A percentile compares a stretch with the other conserved stretches of the same genome.
Evolutionary conservation across 2,797 vertebrate genomes (phyloP).

Genomic region (Lepilemur septentrionalis): DNA sequence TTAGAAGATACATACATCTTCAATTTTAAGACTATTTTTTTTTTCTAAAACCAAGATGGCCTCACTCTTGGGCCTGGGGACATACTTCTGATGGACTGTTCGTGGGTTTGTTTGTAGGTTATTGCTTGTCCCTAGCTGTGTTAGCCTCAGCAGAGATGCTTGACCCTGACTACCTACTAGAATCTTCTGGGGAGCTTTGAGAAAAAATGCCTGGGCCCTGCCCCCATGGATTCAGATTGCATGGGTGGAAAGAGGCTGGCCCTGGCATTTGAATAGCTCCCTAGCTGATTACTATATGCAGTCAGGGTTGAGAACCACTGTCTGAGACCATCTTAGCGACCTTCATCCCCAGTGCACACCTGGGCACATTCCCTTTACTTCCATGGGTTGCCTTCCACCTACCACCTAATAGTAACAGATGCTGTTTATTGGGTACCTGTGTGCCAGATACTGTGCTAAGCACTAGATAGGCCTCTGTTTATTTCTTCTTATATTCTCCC

Average conservation of each 20-base stretch:
- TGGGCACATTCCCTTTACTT: too few species aligned
- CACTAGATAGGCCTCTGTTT: neutral
- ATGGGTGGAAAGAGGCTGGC: neutral
- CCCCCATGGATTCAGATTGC: neutral
- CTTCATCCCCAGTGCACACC: neutral
- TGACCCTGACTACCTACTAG: neutral
- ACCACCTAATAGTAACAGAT: rapidly evolving
- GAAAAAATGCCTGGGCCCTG: neutral
- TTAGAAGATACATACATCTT: neutral
- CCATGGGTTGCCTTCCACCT: neutral
- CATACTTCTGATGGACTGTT: rapidly evolving
- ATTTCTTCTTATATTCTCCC: neutral
- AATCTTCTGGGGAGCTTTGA: neutral
- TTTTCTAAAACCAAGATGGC: neutral
- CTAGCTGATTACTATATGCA: neutral
- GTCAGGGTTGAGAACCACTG: neutral
- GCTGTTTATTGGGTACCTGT: neutral
- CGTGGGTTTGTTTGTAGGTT: neutral
- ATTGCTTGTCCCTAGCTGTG: neutral
- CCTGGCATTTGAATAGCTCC: neutral
- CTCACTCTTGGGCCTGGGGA: neutral
- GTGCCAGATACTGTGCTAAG: neutral
- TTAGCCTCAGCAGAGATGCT: neutral
- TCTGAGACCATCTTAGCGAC: neutral
- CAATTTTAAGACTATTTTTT: neutral